Evolutionary conservation across 2,113 vertebrate genomes (phyloP).

Genomic region (Rissa tridactyla): DNA sequence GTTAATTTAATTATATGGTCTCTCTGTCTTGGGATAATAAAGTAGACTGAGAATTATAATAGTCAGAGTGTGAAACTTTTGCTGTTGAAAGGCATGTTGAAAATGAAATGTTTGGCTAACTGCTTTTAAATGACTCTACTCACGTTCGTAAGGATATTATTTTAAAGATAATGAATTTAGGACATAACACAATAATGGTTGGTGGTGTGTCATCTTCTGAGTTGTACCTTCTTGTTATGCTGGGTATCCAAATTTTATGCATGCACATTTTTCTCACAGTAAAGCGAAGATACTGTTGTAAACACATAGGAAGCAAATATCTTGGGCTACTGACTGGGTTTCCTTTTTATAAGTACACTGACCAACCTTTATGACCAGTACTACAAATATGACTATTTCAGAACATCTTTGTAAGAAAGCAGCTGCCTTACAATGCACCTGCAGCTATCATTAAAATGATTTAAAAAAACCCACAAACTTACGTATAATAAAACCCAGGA

Average conservation of each 20-base stretch:
- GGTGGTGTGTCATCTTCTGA: neutral
- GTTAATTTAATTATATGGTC: constrained; percentile 68
- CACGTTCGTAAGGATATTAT: neutral
- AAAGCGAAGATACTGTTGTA: neutral
- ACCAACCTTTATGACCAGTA: neutral
- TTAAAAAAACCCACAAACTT: no score
- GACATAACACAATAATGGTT: neutral
- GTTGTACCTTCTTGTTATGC: neutral
- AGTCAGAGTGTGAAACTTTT: neutral
- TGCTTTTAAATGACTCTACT: constrained; percentile 20
- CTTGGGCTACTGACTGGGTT: accelerated
- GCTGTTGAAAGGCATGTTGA: neutral
- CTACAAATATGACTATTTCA: neutral
- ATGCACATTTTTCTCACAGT: neutral
- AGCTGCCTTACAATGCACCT: neutral
- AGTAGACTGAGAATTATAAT: constrained; percentile 14
- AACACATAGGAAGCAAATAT: neutral
- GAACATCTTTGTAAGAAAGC: neutral
- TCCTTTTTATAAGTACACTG: neutral
- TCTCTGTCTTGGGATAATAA: constrained; percentile 56
- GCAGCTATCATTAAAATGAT: neutral
- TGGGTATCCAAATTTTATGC: neutral
- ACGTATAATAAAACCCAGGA: accelerated
- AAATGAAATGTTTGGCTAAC: neutral
- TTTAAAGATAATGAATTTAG: neutral